These are phyloP conservation scores for Epizoanthus ramosus DNA, from an alignment of 92 coral and sea anemone genomes.

Conservation along the genomic window DNA sequence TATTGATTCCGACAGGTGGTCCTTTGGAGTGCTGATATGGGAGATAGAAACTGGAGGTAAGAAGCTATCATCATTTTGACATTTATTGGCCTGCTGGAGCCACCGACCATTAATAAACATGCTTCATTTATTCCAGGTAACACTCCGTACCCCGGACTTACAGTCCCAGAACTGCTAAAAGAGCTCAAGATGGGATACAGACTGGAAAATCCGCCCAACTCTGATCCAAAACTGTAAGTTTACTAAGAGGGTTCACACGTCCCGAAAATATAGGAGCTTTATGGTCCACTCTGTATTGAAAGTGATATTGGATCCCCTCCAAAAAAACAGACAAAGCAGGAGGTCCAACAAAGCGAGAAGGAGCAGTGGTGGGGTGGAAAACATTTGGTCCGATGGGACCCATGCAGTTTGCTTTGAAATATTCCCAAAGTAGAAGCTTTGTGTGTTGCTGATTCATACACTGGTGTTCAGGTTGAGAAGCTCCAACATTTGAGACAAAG, in stretches of 20 bases:
- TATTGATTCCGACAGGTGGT: slow-evolving; percentile 62
- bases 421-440: too few species aligned
- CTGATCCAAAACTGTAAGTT: slow-evolving; percentile 73
- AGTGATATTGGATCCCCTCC: too few species aligned
- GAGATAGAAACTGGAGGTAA: slow-evolving; percentile 95
- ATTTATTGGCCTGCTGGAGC: not conserved
- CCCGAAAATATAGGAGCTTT: too few species aligned
- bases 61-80: not conserved
- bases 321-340: too few species aligned
- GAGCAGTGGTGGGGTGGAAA: too few species aligned
- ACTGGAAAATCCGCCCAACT: slow-evolving; percentile 72
- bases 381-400: too few species aligned
- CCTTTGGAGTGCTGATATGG: slow-evolving; percentile 91
- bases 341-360: too few species aligned
- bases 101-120: not conserved
- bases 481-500: too few species aligned
- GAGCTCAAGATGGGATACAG: slow-evolving; percentile 74
- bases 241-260: not conserved
- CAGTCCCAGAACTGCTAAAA: slow-evolving; percentile 56
- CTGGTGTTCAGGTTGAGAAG: too few species aligned
- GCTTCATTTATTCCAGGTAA: slow-evolving; percentile 29
- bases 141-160: slow-evolving; percentile 76
- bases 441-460: too few species aligned
- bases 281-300: too few species aligned
- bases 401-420: too few species aligned